Evolutionary conservation across 30 jellyfish, hydroid and myxozoan species (phyloP).

Genomic region (Hydractinia echinata): DNA sequence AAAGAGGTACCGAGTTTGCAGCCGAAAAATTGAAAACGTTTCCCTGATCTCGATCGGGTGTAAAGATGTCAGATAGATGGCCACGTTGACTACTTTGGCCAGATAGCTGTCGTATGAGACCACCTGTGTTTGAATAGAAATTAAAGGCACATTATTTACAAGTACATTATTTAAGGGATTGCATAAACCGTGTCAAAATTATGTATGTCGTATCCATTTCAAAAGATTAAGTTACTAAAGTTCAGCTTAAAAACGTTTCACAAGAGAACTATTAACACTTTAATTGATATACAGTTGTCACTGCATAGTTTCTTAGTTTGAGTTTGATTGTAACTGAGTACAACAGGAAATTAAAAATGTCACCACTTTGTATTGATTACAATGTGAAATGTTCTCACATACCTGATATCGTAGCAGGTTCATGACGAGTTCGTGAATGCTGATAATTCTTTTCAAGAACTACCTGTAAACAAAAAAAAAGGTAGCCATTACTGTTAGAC

Average conservation of each 20-base stretch:
- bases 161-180: too few relatives aligned
- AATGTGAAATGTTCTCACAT: background rate
- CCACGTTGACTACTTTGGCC: constrained; percentile 6
- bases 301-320: too few relatives aligned
- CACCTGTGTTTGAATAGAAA: constrained; percentile 15
- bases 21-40: constrained; percentile 40
- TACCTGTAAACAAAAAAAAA: background rate
- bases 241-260: too few relatives aligned
- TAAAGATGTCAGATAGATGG: constrained; percentile 13
- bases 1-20: constrained; percentile 32
- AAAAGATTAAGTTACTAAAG: too few relatives aligned
- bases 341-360: too few relatives aligned
- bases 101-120: constrained; percentile 29
- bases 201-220: too few relatives aligned
- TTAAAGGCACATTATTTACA: background rate
- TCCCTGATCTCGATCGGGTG: constrained; percentile 17
- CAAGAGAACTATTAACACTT: too few relatives aligned
- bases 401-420: constrained; percentile 46
- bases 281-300: too few relatives aligned
- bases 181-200: too few relatives aligned
- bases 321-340: too few relatives aligned
- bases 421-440: background rate
- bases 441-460: constrained; percentile 10
- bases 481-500: too few relatives aligned
- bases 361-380: too few relatives aligned